These are phyloP conservation scores for Prolemur simus DNA, from an alignment of 2,113 vertebrate species.

Conservation along the genomic window DNA sequence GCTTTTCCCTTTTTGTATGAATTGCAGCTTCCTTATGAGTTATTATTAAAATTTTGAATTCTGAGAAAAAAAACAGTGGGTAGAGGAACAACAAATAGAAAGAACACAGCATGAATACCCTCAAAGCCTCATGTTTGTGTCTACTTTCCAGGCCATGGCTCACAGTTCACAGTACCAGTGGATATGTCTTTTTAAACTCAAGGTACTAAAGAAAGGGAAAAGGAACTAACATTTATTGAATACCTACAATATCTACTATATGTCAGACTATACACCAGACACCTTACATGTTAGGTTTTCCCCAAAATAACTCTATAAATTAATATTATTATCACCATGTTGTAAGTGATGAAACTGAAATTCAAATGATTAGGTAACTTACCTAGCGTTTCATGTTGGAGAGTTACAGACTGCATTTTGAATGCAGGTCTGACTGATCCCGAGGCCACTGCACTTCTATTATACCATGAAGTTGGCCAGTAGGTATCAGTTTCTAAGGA, in stretches of 20 bases:
- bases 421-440: not conserved
- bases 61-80: not conserved
- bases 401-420: not conserved
- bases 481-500: not conserved
- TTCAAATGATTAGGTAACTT: not conserved
- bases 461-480: not conserved
- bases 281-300: not conserved
- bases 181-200: not conserved
- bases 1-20: not conserved
- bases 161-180: not conserved
- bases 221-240: not conserved
- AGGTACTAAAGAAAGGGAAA: not conserved
- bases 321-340: not conserved
- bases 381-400: not conserved
- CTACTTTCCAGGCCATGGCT: not conserved
- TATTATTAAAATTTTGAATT: not conserved
- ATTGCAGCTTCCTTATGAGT: not conserved
- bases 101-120: not conserved
- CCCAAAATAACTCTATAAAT: not conserved
- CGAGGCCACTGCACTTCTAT: not conserved
- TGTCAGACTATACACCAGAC: not conserved
- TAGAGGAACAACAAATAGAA: not conserved
- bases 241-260: not conserved
- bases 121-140: not conserved
- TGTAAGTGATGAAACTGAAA: not conserved